phyloP scores from a whole-genome alignment of 1,140 invertebrate species.

The Laodelphax striatellus region DNA sequence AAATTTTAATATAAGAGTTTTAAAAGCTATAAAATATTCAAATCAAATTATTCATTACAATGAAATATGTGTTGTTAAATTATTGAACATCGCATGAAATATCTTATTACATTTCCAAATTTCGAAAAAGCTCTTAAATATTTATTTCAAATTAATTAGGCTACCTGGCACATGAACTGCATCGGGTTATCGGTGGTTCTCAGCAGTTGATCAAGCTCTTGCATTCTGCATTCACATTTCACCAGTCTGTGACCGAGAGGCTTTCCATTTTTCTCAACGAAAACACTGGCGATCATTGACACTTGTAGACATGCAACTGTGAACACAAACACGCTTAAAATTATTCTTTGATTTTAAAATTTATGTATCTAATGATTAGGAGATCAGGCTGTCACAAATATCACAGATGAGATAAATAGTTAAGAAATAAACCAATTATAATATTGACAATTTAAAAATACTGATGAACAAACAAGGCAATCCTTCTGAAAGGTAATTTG shows the following conservation, averaged over 20 bases:
- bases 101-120: too few species aligned
- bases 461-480: background rate
- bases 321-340: slow-evolving; percentile 14
- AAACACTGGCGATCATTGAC: slow-evolving; percentile 66
- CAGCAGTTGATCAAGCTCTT: slow-evolving; percentile 70
- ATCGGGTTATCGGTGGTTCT: slow-evolving; percentile 63
- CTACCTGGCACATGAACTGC: slow-evolving; percentile 76
- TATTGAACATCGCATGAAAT: too few species aligned
- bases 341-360: too few species aligned
- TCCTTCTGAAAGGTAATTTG: background rate
- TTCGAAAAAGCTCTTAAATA: too few species aligned
- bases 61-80: too few species aligned
- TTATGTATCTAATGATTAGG: too few species aligned
- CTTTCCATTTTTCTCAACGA: slow-evolving; percentile 64
- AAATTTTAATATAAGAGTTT: too few species aligned
- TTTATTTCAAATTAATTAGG: slow-evolving; percentile 30
- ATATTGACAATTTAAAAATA: background rate
- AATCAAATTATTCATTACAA: too few species aligned
- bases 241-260: slow-evolving; percentile 63
- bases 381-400: too few species aligned
- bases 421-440: too few species aligned
- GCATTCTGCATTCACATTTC: slow-evolving; percentile 70
- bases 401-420: too few species aligned
- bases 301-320: slow-evolving; percentile 62
- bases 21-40: too few species aligned